Conservation (phyloP, 2,888 invertebrate species). For the Ectropis crepuscularia region DNA sequence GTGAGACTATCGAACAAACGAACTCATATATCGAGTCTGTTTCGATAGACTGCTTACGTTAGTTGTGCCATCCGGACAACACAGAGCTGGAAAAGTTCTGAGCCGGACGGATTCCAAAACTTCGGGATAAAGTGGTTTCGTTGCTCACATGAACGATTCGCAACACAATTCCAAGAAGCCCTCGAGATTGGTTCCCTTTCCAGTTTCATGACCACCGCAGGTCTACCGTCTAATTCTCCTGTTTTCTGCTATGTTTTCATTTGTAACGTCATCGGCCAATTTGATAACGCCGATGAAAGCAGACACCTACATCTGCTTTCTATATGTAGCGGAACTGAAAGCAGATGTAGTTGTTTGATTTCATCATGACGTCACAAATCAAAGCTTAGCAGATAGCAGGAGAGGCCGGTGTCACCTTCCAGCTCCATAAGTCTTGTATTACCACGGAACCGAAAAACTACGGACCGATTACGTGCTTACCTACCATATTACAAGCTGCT, state of each 20-base stretch:
- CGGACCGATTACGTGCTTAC: neutral
- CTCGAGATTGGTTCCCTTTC: neutral
- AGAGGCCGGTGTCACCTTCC: conserved; percentile 14
- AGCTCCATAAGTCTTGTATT: conserved; percentile 14
- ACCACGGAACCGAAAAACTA: conserved; percentile 13
- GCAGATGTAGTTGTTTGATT: no score
- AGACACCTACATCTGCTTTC: no score
- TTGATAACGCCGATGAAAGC: no score
- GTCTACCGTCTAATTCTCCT: no score
- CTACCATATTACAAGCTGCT: conserved; percentile 3
- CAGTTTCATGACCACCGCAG: conserved; percentile 11
- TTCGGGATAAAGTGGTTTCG: conserved; percentile 5
- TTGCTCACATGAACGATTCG: conserved; percentile 4
- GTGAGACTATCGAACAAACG: neutral
- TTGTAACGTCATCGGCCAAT: no score
- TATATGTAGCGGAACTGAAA: no score
- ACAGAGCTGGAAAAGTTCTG: no score
- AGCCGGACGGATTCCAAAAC: neutral
- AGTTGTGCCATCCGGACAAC: conserved; percentile 4
- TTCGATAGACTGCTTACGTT: neutral
- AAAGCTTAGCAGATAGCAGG: no score
- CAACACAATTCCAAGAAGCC: conserved; percentile 9
- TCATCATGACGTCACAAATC: no score
- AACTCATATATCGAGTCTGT: neutral
- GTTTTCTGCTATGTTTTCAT: no score